A percentile compares a stretch with the other conserved stretches of the same genome.
Conservation (phyloP, 2,888 invertebrate genomes). For the Nematopogon swammerdamellus region DNA sequence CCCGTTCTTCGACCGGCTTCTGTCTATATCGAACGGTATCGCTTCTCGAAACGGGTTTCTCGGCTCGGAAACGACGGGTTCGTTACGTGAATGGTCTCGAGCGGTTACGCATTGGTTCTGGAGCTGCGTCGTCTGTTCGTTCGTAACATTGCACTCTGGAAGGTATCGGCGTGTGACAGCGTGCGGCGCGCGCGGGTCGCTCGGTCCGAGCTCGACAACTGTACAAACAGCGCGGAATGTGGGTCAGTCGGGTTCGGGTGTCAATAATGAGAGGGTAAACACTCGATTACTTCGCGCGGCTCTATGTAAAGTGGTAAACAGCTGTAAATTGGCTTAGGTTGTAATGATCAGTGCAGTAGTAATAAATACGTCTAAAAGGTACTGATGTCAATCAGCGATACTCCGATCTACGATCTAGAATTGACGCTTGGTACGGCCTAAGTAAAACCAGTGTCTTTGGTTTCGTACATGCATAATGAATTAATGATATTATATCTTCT, state of each 20-base stretch:
- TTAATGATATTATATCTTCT: too few relatives aligned
- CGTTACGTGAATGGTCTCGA: background rate
- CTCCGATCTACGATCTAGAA: too few relatives aligned
- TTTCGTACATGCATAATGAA: too few relatives aligned
- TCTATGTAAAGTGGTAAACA: too few relatives aligned
- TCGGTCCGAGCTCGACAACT: background rate
- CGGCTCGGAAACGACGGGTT: background rate
- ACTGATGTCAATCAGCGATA: too few relatives aligned
- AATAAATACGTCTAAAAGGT: too few relatives aligned
- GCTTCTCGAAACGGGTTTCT: background rate
- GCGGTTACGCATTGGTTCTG: too few relatives aligned
- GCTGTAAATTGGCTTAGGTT: too few relatives aligned
- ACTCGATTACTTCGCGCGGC: background rate
- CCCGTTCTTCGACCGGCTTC: slow-evolving; percentile 3
- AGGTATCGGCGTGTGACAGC: background rate
- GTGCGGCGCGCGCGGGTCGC: background rate
- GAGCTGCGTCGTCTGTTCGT: too few relatives aligned
- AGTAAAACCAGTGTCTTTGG: too few relatives aligned
- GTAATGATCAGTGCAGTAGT: too few relatives aligned
- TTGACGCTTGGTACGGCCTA: too few relatives aligned
- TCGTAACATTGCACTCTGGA: background rate
- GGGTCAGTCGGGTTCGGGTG: background rate
- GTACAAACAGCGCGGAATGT: background rate
- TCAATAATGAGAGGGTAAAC: background rate
- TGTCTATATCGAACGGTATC: background rate